Base-by-base conservation (phyloP, 2,797 vertebrate genomes). In the Sternotherus odoratus region DNA sequence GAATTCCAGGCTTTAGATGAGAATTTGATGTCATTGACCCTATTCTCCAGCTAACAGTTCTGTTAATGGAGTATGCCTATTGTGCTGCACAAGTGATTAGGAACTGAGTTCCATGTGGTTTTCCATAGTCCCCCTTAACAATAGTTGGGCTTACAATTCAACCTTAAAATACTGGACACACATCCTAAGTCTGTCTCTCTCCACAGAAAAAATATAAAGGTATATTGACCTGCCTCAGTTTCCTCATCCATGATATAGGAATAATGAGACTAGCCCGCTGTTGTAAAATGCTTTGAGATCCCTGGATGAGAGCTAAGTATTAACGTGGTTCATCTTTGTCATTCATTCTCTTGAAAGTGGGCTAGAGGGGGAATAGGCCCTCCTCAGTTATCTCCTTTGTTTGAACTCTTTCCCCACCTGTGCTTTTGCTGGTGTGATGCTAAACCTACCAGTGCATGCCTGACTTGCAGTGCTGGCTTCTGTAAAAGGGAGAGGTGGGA, bases 141-240 rank as follows among this genome's bases (percentile, higher is more conserved):
- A 26, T 84, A 66, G n/a, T 66, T 66, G 33, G 19, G 12, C 24
- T 28, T 43, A 46, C 12, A 24, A 24, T 84, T 95, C 91, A 57
- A n/a, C 48, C 74, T 84, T 72, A 49, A 66, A 90, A 46, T 2
- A 0, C 23, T 69, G 48, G 15, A 9, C 33, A 54, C 33, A 77
- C 82, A 2, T 23, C 82, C 79, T 72, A 53, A 87, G 57, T 88
- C 75, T 56, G 60, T 87, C 79, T 84, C 30, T 0, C 78, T 94
- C 86, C 21, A 86, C 83, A 77, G 74, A 86, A 39, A 69, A 23
- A 24, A 69, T 21, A 69, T 69, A 24, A 39, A 91, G 85, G 54
- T 23, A 63, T 33, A 81, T 72, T 85, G 93, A 91, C 94, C 94
- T 95, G 89, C 94, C 90, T 94, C 94, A 87, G 63, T 74, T 83